Evolutionary conservation across 2,797 vertebrate species (phyloP), one percentile per base, ranked within the genome.

Genomic region (Margarornis squamiger): DNA sequence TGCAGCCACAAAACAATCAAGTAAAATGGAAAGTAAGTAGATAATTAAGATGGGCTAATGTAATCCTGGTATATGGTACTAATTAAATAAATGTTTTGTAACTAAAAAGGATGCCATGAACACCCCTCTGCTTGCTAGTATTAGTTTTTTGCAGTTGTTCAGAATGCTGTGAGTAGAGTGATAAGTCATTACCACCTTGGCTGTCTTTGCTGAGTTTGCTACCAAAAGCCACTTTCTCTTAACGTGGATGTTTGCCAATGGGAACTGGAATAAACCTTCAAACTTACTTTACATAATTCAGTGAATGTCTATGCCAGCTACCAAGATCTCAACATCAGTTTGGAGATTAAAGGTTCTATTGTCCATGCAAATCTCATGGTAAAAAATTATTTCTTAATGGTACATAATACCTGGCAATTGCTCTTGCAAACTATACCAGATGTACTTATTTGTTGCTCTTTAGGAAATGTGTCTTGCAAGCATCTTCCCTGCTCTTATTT

Each of bases 311-410:
- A 2, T 70, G 71, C 70, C 74, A 81, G 4, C 62, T 70, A 55
- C 70, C 1, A 11, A 58, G 59, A 57, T 58, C 80, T 79, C 1
- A 0, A 14, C 86, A 75, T 87, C 38, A 94, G n/a, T 5, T 86
- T 55, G 48, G 43, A 78, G 39, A 82, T 88, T 78, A 92, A 90
- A 90, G 23, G 39, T 39, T 27, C 51, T 20, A 17, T 79, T 92
- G 80, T 76, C 71, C 63, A 55, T 92, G 86, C 67, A 95, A 92
- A 95, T 90, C 74, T 92, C 36, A 41, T 4, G 46, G 55, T 92
- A 52, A 76, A 92, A 84, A 92, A 66, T 48, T 5, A 45, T 72
- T 95, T 78, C 59, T 88, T 93, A 81, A 70, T 78, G 68, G 51
- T 49, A 80, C 71, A 77, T 74, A 74, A 54, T 78, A 80, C 21